These are phyloP conservation scores for Notamacropus eugenii DNA, from an alignment of 2,797 vertebrate species.

Conservation along the genomic window DNA sequence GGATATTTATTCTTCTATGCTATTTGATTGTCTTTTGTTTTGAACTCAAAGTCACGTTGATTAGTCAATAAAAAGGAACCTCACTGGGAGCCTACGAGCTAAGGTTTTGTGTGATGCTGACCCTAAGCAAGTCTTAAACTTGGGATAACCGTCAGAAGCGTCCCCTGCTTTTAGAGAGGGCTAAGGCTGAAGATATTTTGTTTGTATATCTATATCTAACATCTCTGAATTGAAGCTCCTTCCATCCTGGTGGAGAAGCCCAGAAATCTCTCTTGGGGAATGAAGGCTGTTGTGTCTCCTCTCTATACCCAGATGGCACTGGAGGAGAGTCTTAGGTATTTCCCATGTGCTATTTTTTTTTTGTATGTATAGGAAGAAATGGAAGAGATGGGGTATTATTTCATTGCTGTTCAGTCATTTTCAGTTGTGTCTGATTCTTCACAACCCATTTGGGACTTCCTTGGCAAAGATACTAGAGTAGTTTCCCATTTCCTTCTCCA, in stretches of 20 bases:
- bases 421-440: background rate
- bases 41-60: background rate
- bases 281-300: background rate
- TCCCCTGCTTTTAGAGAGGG: background rate
- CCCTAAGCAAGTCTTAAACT: background rate
- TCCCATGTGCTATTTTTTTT: background rate
- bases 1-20: background rate
- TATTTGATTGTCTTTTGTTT: background rate
- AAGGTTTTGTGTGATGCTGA: background rate
- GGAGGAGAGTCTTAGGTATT: background rate
- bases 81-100: background rate
- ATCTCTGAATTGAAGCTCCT: background rate
- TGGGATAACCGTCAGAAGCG: background rate
- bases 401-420: background rate
- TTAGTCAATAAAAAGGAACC: background rate
- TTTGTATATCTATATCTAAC: background rate
- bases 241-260: background rate
- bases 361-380: background rate
- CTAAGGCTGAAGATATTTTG: background rate
- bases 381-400: background rate
- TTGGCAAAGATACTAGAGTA: background rate
- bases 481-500: background rate
- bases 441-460: background rate
- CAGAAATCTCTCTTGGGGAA: background rate
- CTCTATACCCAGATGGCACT: background rate